These are phyloP conservation scores for human DNA, from an alignment of 2,113 vertebrate genomes.

Conservation along the genomic window DNA sequence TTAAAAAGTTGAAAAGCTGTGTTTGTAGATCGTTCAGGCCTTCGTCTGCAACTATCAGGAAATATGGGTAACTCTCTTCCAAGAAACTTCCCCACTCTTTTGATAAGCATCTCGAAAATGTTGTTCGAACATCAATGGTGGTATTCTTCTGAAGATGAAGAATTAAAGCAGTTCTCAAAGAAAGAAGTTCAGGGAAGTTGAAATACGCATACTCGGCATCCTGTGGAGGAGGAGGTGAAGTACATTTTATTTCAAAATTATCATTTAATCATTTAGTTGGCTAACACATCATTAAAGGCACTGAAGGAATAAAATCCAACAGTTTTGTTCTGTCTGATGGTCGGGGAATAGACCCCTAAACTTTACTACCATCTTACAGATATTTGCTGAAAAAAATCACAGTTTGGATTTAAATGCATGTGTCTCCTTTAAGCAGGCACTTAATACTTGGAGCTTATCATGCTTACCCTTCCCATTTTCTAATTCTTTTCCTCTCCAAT, in stretches of 20 bases:
- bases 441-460: background rate
- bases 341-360: background rate
- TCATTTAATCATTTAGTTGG: background rate
- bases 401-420: background rate
- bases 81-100: constrained; percentile 72
- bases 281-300: background rate
- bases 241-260: background rate
- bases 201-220: constrained; percentile 75
- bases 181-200: constrained; percentile 34
- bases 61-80: constrained; percentile 71
- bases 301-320: background rate
- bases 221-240: constrained; percentile 40
- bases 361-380: background rate
- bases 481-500: background rate
- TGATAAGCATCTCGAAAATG: constrained; percentile 74
- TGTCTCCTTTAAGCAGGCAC: background rate
- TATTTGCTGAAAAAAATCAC: background rate
- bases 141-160: constrained; percentile 79
- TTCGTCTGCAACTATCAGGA: constrained; percentile 77
- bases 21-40: constrained; percentile 69
- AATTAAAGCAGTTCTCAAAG: constrained; percentile 73
- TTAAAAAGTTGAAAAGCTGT: constrained; percentile 74
- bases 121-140: constrained; percentile 50
- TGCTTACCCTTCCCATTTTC: background rate
- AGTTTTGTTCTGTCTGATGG: background rate